phyloP scores from a whole-genome alignment of 2,888 invertebrate species.

The Frankliniella intonsa region DNA sequence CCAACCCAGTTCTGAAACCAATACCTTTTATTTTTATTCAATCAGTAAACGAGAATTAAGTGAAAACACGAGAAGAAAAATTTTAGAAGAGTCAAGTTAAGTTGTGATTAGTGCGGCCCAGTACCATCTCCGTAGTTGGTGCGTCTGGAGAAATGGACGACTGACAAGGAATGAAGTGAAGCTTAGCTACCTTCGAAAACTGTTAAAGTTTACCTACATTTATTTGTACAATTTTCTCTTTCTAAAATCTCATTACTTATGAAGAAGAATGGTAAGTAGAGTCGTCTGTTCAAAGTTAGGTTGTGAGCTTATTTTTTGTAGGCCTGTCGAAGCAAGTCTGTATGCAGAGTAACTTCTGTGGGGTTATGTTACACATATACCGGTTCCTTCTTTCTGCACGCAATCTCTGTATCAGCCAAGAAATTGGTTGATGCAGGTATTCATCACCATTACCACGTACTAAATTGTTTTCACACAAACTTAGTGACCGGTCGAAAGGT shows the following conservation, averaged over 20 bases:
- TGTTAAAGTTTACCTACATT: not conserved
- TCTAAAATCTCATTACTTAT: not conserved
- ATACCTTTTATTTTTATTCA: too few species aligned
- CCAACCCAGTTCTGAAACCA: too few species aligned
- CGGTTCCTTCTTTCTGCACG: not conserved
- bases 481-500: too few species aligned
- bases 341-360: not conserved
- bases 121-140: too few species aligned
- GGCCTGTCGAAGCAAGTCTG: not conserved
- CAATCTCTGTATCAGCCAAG: not conserved
- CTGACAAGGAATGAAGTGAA: not conserved
- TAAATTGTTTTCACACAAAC: not conserved
- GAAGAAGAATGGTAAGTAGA: not conserved
- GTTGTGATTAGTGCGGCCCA: too few species aligned
- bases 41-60: too few species aligned
- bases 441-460: too few species aligned
- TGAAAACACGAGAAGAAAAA: too few species aligned
- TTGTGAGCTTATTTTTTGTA: not conserved
- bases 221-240: not conserved
- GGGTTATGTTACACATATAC: slow-evolving; percentile 4
- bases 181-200: not conserved
- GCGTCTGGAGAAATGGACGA: too few species aligned
- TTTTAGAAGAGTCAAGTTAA: too few species aligned
- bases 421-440: not conserved
- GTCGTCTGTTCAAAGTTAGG: too few species aligned